A percentile compares a stretch with the other conserved stretches of the same genome.
Evolutionary conservation across 1,140 invertebrate genomes (phyloP).

Genomic region (Chironomus tepperi): DNA sequence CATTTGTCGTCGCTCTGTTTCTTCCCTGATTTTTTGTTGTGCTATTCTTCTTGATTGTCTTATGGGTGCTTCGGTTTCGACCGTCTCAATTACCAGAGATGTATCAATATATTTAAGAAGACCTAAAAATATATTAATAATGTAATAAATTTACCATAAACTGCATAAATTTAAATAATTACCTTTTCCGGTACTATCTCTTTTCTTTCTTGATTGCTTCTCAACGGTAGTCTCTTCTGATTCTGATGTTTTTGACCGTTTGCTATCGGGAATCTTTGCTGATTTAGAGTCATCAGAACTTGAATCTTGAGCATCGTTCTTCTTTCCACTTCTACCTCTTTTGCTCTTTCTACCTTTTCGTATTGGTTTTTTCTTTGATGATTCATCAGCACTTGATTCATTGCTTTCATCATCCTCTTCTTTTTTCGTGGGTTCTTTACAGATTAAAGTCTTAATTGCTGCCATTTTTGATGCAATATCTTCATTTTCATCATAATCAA

Average conservation of each 20-base stretch:
- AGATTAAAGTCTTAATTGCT: background rate
- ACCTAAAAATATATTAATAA: background rate
- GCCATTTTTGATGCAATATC: background rate
- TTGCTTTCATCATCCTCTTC: background rate
- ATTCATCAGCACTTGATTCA: background rate
- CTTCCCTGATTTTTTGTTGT: conserved; percentile 75
- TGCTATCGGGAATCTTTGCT: conserved; percentile 28
- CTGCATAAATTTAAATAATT: background rate
- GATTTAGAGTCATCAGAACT: background rate
- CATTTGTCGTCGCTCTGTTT: conserved; percentile 59
- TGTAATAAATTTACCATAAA: background rate
- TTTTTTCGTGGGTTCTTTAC: background rate
- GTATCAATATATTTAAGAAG: conserved; percentile 40
- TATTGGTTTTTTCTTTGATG: background rate
- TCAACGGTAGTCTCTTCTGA: conserved; percentile 40
- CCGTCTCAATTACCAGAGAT: conserved; percentile 35
- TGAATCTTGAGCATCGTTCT: background rate
- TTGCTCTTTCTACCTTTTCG: conserved; percentile 16
- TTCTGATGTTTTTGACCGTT: conserved; percentile 36
- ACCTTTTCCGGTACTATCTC: conserved; percentile 41
- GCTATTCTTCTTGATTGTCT: conserved; percentile 72
- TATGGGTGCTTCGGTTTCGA: conserved; percentile 46
- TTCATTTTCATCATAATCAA: conserved; percentile 20
- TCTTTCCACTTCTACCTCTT: conserved; percentile 29
- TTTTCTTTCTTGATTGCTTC: conserved; percentile 42